These are phyloP conservation scores for Callocephalon fimbriatum DNA, from an alignment of 2,113 vertebrate genomes.

Conservation along the genomic window DNA sequence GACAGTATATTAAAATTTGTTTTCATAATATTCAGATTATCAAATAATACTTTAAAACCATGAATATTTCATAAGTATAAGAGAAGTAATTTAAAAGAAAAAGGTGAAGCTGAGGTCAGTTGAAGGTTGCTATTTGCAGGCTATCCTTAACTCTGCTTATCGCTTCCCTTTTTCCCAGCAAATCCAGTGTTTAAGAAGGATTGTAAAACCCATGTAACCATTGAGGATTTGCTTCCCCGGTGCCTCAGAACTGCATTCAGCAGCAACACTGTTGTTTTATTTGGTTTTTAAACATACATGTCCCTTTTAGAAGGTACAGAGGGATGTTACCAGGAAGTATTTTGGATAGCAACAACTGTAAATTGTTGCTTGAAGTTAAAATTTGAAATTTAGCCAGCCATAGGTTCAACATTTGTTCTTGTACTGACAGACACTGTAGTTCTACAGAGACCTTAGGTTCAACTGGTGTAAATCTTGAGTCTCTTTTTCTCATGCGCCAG, in stretches of 20 bases:
- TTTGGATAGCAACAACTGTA: background rate
- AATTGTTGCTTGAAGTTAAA: background rate
- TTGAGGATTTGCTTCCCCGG: constrained; percentile 26
- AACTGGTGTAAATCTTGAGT: background rate
- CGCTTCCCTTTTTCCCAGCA: constrained; percentile 34
- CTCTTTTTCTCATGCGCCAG: background rate
- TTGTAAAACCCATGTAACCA: constrained; percentile 42
- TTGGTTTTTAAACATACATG: background rate
- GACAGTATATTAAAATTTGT: background rate
- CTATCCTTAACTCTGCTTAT: constrained; percentile 7
- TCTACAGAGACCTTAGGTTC: background rate
- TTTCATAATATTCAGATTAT: background rate
- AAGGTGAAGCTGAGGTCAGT: background rate
- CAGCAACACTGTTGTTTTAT: background rate
- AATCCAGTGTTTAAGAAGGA: constrained; percentile 55
- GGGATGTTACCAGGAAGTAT: background rate
- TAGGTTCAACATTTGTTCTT: background rate
- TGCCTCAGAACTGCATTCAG: background rate
- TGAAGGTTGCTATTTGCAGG: background rate
- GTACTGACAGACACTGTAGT: background rate
- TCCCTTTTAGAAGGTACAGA: background rate
- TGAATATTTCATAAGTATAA: background rate
- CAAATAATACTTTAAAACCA: background rate
- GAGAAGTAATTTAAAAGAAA: background rate
- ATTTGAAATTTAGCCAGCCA: background rate